A percentile compares a stretch with the other conserved stretches of the same genome.
These are phyloP conservation scores for Tachystola acroxantha DNA, from an alignment of 2,888 invertebrate genomes.

Conservation along the genomic window DNA sequence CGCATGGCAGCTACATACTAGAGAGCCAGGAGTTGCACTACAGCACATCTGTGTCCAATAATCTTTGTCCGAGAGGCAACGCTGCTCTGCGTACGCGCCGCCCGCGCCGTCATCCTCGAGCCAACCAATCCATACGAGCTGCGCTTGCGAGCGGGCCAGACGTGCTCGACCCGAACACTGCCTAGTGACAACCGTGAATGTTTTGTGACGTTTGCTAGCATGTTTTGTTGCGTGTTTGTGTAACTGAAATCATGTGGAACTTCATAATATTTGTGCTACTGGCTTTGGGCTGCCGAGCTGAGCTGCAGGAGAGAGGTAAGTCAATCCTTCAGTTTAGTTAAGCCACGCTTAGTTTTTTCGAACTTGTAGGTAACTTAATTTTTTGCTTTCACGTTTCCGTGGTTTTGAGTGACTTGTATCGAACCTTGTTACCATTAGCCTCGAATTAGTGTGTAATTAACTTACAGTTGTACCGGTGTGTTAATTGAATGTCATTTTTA, in stretches of 20 bases:
- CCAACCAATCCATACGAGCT: conserved; percentile 42
- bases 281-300: conserved; percentile 35
- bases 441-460: conserved; percentile 6
- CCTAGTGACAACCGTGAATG: conserved; percentile 12
- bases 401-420: conserved; percentile 7
- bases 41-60: neutral
- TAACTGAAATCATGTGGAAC: conserved; percentile 48
- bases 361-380: conserved; percentile 8
- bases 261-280: conserved; percentile 28
- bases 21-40: too few relatives aligned
- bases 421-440: conserved; percentile 8
- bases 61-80: conserved; percentile 7
- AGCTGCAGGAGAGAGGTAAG: conserved; percentile 66
- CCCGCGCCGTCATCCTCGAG: conserved; percentile 12
- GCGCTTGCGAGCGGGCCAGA: conserved; percentile 47
- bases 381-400: conserved; percentile 9
- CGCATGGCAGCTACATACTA: too few relatives aligned
- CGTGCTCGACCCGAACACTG: conserved; percentile 33
- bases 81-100: conserved; percentile 39
- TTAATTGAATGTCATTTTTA: conserved; percentile 9
- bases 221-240: conserved; percentile 34
- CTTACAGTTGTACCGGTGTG: neutral
- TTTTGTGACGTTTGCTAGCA: conserved; percentile 41
- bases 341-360: conserved; percentile 16
- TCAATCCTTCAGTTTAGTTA: conserved; percentile 9